Percentiles rank a stretch among this genome's conserved stretches.
Conservation (phyloP, 2,797 vertebrate species). For the Coregonus ussuriensis region DNA sequence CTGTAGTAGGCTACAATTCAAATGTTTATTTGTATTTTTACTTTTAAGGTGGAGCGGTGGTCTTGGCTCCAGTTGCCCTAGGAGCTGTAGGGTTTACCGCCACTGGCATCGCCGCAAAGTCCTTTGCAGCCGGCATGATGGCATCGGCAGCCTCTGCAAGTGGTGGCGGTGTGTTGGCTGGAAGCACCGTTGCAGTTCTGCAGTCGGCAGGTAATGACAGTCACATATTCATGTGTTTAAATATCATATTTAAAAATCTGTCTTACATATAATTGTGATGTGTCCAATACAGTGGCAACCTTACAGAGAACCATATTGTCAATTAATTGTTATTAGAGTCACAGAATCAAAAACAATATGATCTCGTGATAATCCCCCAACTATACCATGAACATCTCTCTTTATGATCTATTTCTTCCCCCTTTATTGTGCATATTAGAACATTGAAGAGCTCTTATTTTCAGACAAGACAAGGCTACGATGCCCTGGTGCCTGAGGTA, state of each 20-base stretch:
- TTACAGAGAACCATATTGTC: too few species aligned
- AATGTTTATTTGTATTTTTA: background rate
- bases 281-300: background rate
- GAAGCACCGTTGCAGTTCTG: conserved; percentile 45
- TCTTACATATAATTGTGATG: background rate
- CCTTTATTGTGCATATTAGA: background rate
- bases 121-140: conserved; percentile 59
- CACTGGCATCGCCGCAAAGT: conserved; percentile 53
- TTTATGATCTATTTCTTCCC: background rate
- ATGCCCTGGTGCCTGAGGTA: background rate
- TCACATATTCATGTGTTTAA: background rate
- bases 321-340: background rate
- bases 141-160: conserved; percentile 47
- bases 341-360: background rate
- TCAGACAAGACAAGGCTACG: background rate
- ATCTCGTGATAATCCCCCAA: background rate
- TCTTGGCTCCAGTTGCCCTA: conserved; percentile 26
- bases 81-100: conserved; percentile 39
- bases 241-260: background rate
- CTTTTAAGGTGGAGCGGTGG: conserved; percentile 21
- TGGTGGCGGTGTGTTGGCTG: conserved; percentile 62
- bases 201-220: conserved; percentile 47
- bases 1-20: too few species aligned
- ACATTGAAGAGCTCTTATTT: background rate
- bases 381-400: background rate